A percentile compares a stretch with the other conserved stretches of the same genome.
Evolutionary conservation across 2,888 invertebrate genomes (phyloP).

Genomic region (Acronicta psi): DNA sequence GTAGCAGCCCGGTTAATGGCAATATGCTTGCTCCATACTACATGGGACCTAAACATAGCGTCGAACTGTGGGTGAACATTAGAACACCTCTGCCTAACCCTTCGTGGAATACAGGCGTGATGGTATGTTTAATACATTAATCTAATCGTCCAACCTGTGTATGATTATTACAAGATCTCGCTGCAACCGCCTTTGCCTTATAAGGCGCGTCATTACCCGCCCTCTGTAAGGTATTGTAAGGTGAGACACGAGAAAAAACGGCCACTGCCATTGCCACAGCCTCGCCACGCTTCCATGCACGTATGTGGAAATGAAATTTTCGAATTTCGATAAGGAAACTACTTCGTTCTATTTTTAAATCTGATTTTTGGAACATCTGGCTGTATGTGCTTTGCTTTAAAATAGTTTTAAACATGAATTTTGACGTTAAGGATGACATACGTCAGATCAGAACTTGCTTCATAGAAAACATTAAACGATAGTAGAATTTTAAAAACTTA

Average conservation of each 20-base stretch:
- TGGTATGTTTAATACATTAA: slow-evolving; percentile 12
- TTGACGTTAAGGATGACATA: no score
- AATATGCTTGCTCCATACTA: no score
- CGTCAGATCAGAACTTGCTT: no score
- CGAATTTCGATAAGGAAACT: slow-evolving; percentile 62
- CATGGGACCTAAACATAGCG: no score
- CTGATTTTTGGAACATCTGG: slow-evolving; percentile 42
- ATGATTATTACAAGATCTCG: slow-evolving; percentile 21
- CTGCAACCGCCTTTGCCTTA: slow-evolving; percentile 57
- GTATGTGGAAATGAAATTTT: slow-evolving; percentile 64
- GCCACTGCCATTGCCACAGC: slow-evolving; percentile 76
- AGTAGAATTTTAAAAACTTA: no score
- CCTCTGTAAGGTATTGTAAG: slow-evolving; percentile 76
- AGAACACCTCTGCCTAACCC: no score
- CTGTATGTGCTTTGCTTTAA: slow-evolving; percentile 24
- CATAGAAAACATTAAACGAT: no score
- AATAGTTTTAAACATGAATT: no score
- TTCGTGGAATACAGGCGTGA: no score
- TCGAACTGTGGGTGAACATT: no score
- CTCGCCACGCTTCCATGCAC: slow-evolving; percentile 62
- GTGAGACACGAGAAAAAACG: slow-evolving; percentile 74
- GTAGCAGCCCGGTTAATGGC: no score
- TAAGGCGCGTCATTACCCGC: slow-evolving; percentile 74
- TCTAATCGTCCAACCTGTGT: slow-evolving; percentile 39
- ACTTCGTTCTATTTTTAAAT: slow-evolving; percentile 39